Evolutionary conservation across 2,888 invertebrate species (phyloP), one percentile per base, ranked within the genome.

Genomic region (Drosophila cracens): DNA sequence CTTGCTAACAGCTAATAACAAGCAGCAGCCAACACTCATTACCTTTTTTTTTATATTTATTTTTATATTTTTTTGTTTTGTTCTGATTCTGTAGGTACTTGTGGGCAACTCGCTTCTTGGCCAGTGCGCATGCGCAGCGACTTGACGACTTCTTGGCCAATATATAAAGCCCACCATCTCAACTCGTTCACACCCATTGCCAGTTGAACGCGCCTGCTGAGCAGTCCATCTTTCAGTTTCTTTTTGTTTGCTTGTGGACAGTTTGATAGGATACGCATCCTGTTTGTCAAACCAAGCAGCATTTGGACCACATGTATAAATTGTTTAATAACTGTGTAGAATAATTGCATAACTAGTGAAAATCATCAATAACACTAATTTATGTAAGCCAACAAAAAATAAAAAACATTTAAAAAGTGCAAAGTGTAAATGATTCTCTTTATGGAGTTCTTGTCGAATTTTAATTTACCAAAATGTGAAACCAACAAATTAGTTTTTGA

Each of bases 151-250:
- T 63, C 34, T 80, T 70, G 52, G 81, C 77, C 81, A 84, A 82
- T 87, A 87, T 87, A 87, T 87, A 87, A 87, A 89, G 88, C 79
- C 54, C 68, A 70, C 74, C 70, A 79, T 82, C 79, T 74, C 65
- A 67, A 61, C 81, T 72, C 65, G 68, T 65, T 74, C 68, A 59
- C 34, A 70, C 79, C 80, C 89, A 87, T 87, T 87, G 81, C 65
- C 67, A 81, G 81, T 81, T 74, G 46, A 69, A 62, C 76, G 69
- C 68, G 68, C 61, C 60, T 68, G 58, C 65, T 60, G 72, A 43
- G 65, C 67, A 70, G 81, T 72, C 46, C 38, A 46, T 31, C 70
- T 18, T 4, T 21, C 21, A 31, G 31, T 18, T 13, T 29, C 6
- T 11, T 18, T 29, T 61, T 34, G 18, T 57, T 56, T 27, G 46